phyloP scores from a whole-genome alignment of 2,113 vertebrate genomes.

The Procavia capensis region DNA sequence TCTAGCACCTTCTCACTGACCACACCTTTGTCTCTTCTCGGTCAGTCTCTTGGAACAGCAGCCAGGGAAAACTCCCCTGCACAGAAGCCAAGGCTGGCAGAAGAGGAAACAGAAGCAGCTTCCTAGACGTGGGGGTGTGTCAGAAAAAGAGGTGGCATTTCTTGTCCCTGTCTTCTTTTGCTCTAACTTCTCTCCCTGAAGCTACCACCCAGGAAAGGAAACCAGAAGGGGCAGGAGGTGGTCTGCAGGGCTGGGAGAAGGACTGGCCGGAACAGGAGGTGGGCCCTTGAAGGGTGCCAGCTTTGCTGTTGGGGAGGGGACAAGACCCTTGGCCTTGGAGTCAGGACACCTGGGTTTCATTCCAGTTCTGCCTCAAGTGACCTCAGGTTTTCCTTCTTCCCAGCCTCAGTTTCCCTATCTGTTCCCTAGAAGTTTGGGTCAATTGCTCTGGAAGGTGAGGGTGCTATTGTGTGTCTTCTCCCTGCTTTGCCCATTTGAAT shows the following conservation, averaged over 20 bases:
- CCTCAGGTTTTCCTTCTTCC: not conserved
- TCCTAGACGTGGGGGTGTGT: no score
- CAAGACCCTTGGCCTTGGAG: not conserved
- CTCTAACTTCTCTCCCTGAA: no score
- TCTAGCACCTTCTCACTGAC: not conserved
- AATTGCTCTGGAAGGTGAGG: not conserved
- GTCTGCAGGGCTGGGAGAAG: not conserved
- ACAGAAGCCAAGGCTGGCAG: not conserved
- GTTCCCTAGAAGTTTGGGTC: not conserved
- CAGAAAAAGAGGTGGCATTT: not conserved
- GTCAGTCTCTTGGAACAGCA: not conserved
- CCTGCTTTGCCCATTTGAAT: not conserved
- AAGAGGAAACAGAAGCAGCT: not conserved
- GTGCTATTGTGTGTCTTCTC: rapidly evolving
- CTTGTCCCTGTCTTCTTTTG: not conserved
- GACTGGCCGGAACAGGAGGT: no score
- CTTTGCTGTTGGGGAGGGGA: not conserved
- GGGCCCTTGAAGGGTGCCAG: not conserved
- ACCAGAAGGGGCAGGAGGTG: not conserved
- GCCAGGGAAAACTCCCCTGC: not conserved
- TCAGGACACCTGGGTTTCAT: not conserved
- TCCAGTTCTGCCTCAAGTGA: not conserved
- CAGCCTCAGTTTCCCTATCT: conserved; percentile 5
- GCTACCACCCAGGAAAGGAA: not conserved
- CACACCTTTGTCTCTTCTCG: not conserved